A percentile compares a stretch with the other conserved stretches of the same genome.
Conservation (phyloP, 2,113 vertebrate species). For the Anarrhichthys ocellatus region DNA sequence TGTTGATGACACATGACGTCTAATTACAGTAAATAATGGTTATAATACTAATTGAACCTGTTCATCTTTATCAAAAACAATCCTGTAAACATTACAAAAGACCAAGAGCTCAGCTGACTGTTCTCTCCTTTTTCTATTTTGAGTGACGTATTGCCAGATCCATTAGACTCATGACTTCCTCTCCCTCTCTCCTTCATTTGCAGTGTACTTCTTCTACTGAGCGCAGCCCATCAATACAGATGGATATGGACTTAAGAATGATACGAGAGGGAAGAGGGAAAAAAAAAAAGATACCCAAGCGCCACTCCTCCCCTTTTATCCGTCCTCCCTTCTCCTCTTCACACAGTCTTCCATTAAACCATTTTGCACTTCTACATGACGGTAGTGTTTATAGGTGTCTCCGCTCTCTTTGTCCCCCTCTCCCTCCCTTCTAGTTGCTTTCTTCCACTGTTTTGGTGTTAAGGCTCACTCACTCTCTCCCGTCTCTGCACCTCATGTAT, state of each 20-base stretch:
- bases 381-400: slow-evolving; percentile 62
- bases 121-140: not conserved
- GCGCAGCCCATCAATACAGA: slow-evolving; percentile 57
- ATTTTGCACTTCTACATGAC: slow-evolving; percentile 70
- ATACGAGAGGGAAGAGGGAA: slow-evolving; percentile 55
- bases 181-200: slow-evolving; percentile 15
- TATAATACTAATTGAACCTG: not conserved
- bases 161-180: slow-evolving; percentile 58
- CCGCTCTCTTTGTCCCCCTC: slow-evolving; percentile 45
- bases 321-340: slow-evolving; percentile 59
- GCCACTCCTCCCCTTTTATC: slow-evolving; percentile 47
- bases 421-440: slow-evolving; percentile 35
- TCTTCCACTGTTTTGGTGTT: slow-evolving; percentile 48
- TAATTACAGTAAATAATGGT: slow-evolving; percentile 57
- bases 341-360: slow-evolving; percentile 74
- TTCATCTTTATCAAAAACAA: too few species aligned
- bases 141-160: slow-evolving; percentile 3
- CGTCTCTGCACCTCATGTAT: slow-evolving; percentile 67
- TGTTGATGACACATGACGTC: slow-evolving; percentile 50
- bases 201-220: slow-evolving; percentile 87
- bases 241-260: slow-evolving; percentile 73
- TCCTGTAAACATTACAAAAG: not conserved
- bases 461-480: slow-evolving; percentile 57
- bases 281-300: slow-evolving; percentile 53
- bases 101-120: not conserved